A percentile compares a stretch with the other conserved stretches of the same genome.
Conservation (phyloP, 2,797 vertebrate genomes). For the Sebastes aleutianus region DNA sequence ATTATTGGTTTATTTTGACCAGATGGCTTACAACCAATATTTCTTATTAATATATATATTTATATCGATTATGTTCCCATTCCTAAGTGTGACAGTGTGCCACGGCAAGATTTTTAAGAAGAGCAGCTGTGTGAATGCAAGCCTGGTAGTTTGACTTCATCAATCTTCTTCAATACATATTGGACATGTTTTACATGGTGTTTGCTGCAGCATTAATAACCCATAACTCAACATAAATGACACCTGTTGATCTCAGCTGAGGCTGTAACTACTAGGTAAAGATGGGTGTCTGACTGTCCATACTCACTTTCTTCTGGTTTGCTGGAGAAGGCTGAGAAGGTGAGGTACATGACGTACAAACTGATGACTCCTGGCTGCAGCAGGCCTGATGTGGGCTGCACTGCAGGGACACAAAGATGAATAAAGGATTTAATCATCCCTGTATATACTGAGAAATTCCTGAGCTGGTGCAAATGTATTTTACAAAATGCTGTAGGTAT, state of each 20-base stretch:
- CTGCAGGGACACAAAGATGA: conserved; percentile 73
- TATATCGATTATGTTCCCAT: neutral
- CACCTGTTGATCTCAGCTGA: neutral
- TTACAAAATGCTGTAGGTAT: neutral
- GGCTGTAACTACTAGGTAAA: neutral
- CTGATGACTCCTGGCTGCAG: conserved; percentile 95
- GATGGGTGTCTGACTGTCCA: neutral
- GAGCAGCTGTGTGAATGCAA: neutral
- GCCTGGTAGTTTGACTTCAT: neutral
- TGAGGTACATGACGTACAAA: conserved; percentile 97
- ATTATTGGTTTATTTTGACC: neutral
- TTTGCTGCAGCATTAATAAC: neutral
- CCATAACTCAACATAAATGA: neutral
- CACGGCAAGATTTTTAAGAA: neutral
- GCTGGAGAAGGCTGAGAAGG: conserved; percentile 95
- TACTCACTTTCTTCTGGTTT: conserved; percentile 93
- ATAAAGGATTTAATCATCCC: neutral
- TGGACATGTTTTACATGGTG: neutral
- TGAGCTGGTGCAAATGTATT: neutral
- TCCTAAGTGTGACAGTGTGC: neutral
- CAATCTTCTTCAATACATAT: neutral
- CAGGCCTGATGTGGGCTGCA: conserved; percentile 92
- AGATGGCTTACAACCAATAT: neutral
- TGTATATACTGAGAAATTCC: neutral
- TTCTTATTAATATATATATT: neutral